phyloP scores from a whole-genome alignment of 2,888 invertebrate species.

The Creontiades dilutus region DNA sequence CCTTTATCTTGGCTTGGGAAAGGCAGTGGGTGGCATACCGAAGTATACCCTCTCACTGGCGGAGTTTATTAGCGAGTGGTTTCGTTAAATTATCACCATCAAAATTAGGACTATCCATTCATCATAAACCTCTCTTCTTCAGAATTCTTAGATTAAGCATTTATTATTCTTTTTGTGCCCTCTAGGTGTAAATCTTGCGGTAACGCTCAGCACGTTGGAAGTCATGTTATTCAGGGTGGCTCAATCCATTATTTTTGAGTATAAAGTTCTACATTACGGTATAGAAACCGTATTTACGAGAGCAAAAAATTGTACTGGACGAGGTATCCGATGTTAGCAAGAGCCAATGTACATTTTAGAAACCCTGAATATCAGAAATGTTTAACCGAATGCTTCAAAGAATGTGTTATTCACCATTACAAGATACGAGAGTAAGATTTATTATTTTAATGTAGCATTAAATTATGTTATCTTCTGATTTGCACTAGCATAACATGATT shows the following conservation, averaged over 20 bases:
- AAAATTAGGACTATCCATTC: too few relatives aligned
- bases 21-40: too few relatives aligned
- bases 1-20: too few relatives aligned
- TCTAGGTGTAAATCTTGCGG: neutral
- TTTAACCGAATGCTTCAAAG: neutral
- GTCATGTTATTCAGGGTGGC: neutral
- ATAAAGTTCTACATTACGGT: neutral
- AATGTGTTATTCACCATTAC: conserved; percentile 5
- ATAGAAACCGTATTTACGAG: neutral
- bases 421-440: neutral
- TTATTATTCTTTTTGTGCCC: neutral
- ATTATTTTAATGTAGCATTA: too few relatives aligned
- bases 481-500: too few relatives aligned
- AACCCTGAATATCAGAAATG: neutral
- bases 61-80: too few relatives aligned
- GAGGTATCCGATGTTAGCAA: neutral
- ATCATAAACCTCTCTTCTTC: too few relatives aligned
- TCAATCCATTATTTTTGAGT: conserved; percentile 16
- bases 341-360: neutral
- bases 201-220: neutral
- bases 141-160: too few relatives aligned
- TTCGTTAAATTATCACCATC: too few relatives aligned
- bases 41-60: too few relatives aligned
- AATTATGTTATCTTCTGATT: too few relatives aligned
- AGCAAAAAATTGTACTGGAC: neutral